Percentiles rank a stretch among this genome's conserved stretches.
Evolutionary conservation across 2,888 invertebrate species (phyloP).

Genomic region (Lathronympha strigana): DNA sequence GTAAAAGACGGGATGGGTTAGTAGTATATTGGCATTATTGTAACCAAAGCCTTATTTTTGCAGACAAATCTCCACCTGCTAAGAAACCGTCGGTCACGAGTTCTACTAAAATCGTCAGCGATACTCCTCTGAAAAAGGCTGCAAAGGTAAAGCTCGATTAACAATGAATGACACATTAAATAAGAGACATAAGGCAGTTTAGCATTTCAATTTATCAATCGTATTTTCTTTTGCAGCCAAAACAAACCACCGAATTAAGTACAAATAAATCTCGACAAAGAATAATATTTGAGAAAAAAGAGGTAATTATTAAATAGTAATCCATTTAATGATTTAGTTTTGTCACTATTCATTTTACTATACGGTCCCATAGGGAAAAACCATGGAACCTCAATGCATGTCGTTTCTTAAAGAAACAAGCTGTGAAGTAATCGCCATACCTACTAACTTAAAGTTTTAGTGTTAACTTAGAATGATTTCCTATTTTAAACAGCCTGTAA

Average conservation of each 20-base stretch:
- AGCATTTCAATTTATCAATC: not conserved
- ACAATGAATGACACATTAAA: not conserved
- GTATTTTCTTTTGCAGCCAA: conserved; percentile 53
- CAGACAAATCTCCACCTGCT: conserved; percentile 68
- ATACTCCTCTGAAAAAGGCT: conserved; percentile 49
- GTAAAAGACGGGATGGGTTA: no score
- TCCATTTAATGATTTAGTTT: not conserved
- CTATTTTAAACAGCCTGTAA: conserved; percentile 47
- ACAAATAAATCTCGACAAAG: conserved; percentile 60
- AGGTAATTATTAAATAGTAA: conserved; percentile 52
- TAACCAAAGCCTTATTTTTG: conserved; percentile 31
- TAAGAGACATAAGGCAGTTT: not conserved
- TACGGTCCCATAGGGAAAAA: no score
- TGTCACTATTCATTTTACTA: not conserved
- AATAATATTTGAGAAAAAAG: conserved; percentile 67
- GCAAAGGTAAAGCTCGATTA: conserved; percentile 51
- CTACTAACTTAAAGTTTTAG: no score
- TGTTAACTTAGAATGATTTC: not conserved
- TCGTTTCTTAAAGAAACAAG: no score
- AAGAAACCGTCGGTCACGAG: conserved; percentile 61
- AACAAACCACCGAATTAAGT: conserved; percentile 54
- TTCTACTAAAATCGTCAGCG: conserved; percentile 56
- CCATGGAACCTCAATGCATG: no score
- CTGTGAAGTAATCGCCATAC: no score
- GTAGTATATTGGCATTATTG: not conserved